A percentile compares a stretch with the other conserved stretches of the same genome.
Evolutionary conservation across 2,888 invertebrate species (phyloP).

Genomic region (Caenorhabditis macrosperma): DNA sequence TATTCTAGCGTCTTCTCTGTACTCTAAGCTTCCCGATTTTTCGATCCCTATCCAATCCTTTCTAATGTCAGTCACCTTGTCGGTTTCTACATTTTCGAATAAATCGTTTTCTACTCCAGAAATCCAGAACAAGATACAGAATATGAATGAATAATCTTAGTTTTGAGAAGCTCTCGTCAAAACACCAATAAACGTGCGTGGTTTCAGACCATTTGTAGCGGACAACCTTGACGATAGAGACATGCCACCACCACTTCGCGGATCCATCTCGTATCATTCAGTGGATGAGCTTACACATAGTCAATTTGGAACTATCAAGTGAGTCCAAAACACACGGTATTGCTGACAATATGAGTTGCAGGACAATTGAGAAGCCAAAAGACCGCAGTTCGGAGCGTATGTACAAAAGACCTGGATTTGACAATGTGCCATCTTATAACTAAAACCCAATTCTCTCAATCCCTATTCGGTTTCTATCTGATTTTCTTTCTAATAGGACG

Average conservation of each 20-base stretch:
- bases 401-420: constrained; percentile 78
- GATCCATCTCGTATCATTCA: constrained; percentile 67
- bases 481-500: constrained; percentile 34
- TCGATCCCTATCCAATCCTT: not conserved
- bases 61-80: constrained; percentile 42
- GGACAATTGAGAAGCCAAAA: constrained; percentile 72
- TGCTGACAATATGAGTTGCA: constrained; percentile 31
- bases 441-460: not conserved
- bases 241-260: constrained; percentile 70
- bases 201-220: constrained; percentile 79
- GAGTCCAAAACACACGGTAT: not conserved
- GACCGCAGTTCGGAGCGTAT: constrained; percentile 74
- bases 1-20: not conserved
- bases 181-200: no score
- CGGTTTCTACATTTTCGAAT: constrained; percentile 45
- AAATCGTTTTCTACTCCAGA: constrained; percentile 43
- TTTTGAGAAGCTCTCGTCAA: not conserved
- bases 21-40: no score
- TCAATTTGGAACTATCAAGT: constrained; percentile 66
- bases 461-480: not conserved
- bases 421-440: constrained; percentile 79
- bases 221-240: constrained; percentile 75
- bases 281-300: constrained; percentile 72
- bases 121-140: constrained; percentile 18
- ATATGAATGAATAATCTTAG: not conserved